Evolutionary conservation across 2,113 vertebrate genomes (phyloP), one percentile per base, ranked within the genome.

Genomic region (Gavia stellata): DNA sequence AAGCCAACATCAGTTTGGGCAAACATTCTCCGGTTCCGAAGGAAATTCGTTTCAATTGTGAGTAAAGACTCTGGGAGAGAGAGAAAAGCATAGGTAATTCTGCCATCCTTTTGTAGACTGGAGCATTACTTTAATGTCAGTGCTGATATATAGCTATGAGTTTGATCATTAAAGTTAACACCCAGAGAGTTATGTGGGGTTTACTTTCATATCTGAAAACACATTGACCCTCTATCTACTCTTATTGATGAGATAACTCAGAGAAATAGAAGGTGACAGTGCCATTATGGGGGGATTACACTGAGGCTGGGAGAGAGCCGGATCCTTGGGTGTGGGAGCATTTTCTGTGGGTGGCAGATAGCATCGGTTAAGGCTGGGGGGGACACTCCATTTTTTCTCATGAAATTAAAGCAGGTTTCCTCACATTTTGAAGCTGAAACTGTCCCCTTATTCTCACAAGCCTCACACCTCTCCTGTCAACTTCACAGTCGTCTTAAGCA

Each of bases 221-320:
- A 90, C 92, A 78, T 82, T 96, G 95, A 95, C 92, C 93, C 96
- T 95, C 73, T 90, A 49, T 92, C 67, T 95, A 66, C 78, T 85
- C 62, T 96, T 96, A 93, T 94, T 92, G 96, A 95, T 96, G 86
- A 94, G 96, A 88, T 94, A 95, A 92, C 87, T 97, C 93, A 91
- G 90, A 91, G 77, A 82, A 97, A 97, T 94, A 62, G 91, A 91
- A 94, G 74, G 78, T 96, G 95, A 96, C 16, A 79, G 70, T 93
- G 75, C 80, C 66, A 70, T 97, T 96, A 92, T 10, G 3, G 58
- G 19, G 42, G 58, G 52, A 90, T 97, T 96, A 82, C 62, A 12
- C 38, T 49, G 73, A 68, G 55, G 53, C 80, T 71, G 61, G 42
- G 47, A 85, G 61, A 63, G 86, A 72, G 40, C 29, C 3, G 6